These are phyloP conservation scores for Oncopeltus fasciatus DNA, from an alignment of 1,140 invertebrate species.

Conservation along the genomic window DNA sequence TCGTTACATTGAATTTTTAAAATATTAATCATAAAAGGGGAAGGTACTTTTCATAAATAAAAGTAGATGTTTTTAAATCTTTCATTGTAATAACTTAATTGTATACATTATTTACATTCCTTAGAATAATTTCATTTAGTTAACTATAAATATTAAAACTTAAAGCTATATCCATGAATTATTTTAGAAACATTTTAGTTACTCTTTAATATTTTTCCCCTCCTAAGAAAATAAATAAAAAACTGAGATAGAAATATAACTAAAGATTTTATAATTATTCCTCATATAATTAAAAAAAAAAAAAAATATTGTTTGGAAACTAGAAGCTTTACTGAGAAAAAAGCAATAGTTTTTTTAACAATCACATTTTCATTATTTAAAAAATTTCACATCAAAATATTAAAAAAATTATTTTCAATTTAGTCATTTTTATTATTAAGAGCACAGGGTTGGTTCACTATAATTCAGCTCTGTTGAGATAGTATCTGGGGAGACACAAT, in stretches of 20 bases:
- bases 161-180: conserved; percentile 11
- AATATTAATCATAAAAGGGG: no score
- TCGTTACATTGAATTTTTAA: no score
- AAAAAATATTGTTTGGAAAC: background rate
- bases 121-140: conserved; percentile 18
- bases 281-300: background rate
- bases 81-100: conserved; percentile 24
- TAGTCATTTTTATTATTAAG: no score
- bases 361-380: no score
- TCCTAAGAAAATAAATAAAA: background rate
- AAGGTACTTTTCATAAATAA: no score
- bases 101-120: conserved; percentile 21
- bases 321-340: background rate
- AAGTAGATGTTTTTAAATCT: conserved; percentile 13
- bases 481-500: no score
- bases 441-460: no score
- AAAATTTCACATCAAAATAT: no score
- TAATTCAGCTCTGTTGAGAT: no score
- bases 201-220: background rate
- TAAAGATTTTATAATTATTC: background rate
- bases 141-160: conserved; percentile 16
- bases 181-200: background rate
- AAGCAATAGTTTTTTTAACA: background rate
- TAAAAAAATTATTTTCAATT: no score
- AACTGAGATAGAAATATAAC: background rate